Evolutionary conservation across 2,888 invertebrate genomes (phyloP).

Genomic region (Petrolisthes manimaculis): DNA sequence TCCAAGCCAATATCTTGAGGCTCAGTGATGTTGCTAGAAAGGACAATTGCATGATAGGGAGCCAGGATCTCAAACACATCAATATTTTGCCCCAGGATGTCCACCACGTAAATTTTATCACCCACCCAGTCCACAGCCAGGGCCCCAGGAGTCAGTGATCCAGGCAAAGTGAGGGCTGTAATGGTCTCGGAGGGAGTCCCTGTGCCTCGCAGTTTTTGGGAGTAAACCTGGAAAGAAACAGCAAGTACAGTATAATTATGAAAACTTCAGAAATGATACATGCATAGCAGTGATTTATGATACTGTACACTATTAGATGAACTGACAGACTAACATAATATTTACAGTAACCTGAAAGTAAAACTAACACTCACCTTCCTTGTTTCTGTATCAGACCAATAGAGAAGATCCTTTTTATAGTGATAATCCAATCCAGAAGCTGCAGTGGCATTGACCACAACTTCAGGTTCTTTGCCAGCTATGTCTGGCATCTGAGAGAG

Average conservation of each 20-base stretch:
- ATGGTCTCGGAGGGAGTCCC: conserved; percentile 67
- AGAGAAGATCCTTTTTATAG: conserved; percentile 81
- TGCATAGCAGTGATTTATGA: neutral
- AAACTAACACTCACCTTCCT: conserved; percentile 68
- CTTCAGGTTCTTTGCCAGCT: conserved; percentile 64
- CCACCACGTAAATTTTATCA: conserved; percentile 94
- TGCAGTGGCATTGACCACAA: conserved; percentile 84
- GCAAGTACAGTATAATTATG: neutral
- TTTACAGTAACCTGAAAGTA: neutral
- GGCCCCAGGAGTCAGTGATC: conserved; percentile 90
- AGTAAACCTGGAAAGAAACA: conserved; percentile 49
- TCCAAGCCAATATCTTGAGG: conserved; percentile 94
- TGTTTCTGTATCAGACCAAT: conserved; percentile 92
- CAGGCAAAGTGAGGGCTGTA: conserved; percentile 81
- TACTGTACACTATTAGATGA: neutral
- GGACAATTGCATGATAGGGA: conserved; percentile 88
- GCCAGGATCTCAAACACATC: conserved; percentile 93
- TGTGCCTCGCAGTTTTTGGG: conserved; percentile 53
- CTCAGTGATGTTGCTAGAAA: conserved; percentile 90
- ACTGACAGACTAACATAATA: neutral
- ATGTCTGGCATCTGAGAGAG: conserved; percentile 21
- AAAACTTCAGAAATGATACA: neutral
- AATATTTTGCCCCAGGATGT: conserved; percentile 91
- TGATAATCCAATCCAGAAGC: conserved; percentile 90
- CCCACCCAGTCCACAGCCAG: conserved; percentile 97